A percentile compares a stretch with the other conserved stretches of the same genome.
phyloP scores from a whole-genome alignment of 2,888 invertebrate species.

The Frankliniella fusca region DNA sequence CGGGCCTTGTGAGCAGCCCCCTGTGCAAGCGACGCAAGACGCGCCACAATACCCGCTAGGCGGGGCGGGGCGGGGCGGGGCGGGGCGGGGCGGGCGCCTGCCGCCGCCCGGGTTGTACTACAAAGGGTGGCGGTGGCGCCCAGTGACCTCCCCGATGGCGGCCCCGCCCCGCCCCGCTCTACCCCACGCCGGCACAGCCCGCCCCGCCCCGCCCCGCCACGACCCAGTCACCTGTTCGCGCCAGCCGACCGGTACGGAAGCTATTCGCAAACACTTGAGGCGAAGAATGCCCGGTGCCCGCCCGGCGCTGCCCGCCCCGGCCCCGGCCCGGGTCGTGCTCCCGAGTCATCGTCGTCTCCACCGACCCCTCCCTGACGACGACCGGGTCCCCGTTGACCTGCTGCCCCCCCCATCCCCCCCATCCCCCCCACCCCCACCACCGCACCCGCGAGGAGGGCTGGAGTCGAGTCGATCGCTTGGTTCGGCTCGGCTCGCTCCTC shows the following conservation, averaged over 20 bases:
- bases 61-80: neutral
- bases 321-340: neutral
- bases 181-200: neutral
- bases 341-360: neutral
- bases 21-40: neutral
- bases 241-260: neutral
- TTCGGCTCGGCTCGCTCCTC: neutral
- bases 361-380: neutral
- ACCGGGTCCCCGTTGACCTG: no score
- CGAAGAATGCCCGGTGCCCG: neutral
- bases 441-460: no score
- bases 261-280: conserved; percentile 21
- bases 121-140: no score
- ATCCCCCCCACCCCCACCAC: no score
- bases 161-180: neutral
- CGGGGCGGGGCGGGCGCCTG: neutral
- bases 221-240: neutral
- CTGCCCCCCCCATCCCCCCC: neutral
- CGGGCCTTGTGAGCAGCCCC: no score
- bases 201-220: neutral
- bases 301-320: neutral
- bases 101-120: neutral
- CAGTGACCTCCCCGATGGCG: neutral
- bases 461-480: neutral
- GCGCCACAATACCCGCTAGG: neutral